Evolutionary conservation across 2,888 invertebrate genomes (phyloP), one percentile per base, ranked within the genome.

Genomic region (Tiliacea citrago): DNA sequence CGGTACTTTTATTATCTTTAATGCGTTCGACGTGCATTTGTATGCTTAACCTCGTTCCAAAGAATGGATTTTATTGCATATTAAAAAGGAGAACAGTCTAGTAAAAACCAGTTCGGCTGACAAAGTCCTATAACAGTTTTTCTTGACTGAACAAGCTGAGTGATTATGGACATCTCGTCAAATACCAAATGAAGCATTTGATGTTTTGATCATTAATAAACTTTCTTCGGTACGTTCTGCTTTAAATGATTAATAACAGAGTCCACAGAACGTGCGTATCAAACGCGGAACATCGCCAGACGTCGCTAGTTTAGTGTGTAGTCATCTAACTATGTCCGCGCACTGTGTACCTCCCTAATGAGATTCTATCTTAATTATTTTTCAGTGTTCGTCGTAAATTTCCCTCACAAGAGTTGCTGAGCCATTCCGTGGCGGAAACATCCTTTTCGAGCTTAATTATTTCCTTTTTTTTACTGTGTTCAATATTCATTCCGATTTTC

Each of bases 401-500:
- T 92, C 80, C 78, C 90, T 89, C 83, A 78, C 83, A 88, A 89
- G 91, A 91, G 89, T 89, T 90, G 90, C 92, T 89, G 90, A 91
- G 92, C 91, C 91, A 92, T 93, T 94, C 87, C 89, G 90, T 88
- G 89, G 90, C 88, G 90, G 92, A 92, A 94, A 93, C 91, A 94
- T 93, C 90, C 92, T 92, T 93, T 91, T 90, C 88, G 87, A 88
- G 91, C 91, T 94, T 94, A 93, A 94, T 94, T 93, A 93, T 94
- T 94, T 93, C 90, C 92, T 91, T 93, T 93, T n/a, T 92, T 94
- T 94, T 92, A 91, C 91, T 88, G 90, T 92, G 92, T 92, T 94
- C 94, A 95, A 95, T 95, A 95, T 95, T 93, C 93, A 92, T 94
- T 93, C 89, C 82, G 93, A 94, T 95, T 94, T 94, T 93, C 92